Percentiles rank a stretch among this genome's conserved stretches.
phyloP scores from a whole-genome alignment of 2,888 invertebrate genomes.

The Ennomos fuscantarius region DNA sequence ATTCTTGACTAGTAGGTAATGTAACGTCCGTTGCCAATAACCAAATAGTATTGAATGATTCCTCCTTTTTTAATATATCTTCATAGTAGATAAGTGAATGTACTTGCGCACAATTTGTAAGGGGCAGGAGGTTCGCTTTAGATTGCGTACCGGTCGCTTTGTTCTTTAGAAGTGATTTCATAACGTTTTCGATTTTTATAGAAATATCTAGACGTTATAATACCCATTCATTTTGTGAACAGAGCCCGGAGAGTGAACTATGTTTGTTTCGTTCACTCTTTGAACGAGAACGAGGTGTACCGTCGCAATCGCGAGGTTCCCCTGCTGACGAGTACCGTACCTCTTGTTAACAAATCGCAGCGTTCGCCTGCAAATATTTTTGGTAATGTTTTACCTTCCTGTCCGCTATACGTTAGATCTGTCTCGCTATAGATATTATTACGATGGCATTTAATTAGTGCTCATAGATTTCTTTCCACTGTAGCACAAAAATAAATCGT shows the following conservation, averaged over 20 bases:
- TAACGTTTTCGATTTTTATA: background rate
- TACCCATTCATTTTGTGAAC: background rate
- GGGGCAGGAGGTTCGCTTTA: conserved; percentile 1
- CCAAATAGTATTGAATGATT: conserved; percentile 77
- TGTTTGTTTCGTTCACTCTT: background rate
- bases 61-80: conserved; percentile 72
- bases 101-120: conserved; percentile 73
- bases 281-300: conserved; percentile 1
- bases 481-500: conserved; percentile 63
- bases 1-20: conserved; percentile 55
- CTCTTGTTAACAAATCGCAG: conserved; percentile 58
- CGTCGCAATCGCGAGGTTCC: conserved; percentile 3
- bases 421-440: conserved; percentile 62
- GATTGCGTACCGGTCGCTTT: conserved; percentile 5
- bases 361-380: conserved; percentile 74
- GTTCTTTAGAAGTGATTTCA: background rate
- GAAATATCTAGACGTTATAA: too few species aligned
- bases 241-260: background rate
- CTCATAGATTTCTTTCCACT: conserved; percentile 70
- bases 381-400: conserved; percentile 72
- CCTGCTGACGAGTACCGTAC: conserved; percentile 33
- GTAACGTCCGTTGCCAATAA: conserved; percentile 77
- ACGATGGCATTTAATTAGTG: conserved; percentile 73
- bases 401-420: conserved; percentile 48
- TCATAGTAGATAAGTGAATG: conserved; percentile 73